These are phyloP conservation scores for Eupithecia centaureata DNA, from an alignment of 2,888 invertebrate genomes.

Conservation along the genomic window DNA sequence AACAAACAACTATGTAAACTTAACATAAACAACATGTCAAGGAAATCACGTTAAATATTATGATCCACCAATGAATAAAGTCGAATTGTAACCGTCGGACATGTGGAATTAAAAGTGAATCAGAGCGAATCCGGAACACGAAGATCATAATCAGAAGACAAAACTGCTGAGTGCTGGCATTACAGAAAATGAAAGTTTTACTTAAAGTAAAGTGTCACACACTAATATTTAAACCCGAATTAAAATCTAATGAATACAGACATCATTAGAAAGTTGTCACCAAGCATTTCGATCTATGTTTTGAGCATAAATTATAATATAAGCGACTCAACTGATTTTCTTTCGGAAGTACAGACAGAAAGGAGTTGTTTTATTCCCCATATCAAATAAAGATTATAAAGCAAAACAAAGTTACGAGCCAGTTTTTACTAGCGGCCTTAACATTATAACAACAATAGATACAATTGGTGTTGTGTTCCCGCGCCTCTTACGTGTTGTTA, in stretches of 20 bases:
- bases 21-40: slow-evolving; percentile 20
- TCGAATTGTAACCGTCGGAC: slow-evolving; percentile 16
- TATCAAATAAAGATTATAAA: slow-evolving; percentile 13
- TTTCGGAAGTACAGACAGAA: slow-evolving; percentile 17
- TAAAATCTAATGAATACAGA: neutral
- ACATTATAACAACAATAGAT: slow-evolving; percentile 76
- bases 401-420: slow-evolving; percentile 21
- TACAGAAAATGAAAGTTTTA: slow-evolving; percentile 47
- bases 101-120: slow-evolving; percentile 32
- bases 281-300: slow-evolving; percentile 1
- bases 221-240: neutral
- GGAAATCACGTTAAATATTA: slow-evolving; percentile 11
- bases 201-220: neutral
- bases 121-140: slow-evolving; percentile 42
- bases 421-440: slow-evolving; percentile 72
- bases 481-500: slow-evolving; percentile 78
- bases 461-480: slow-evolving; percentile 72
- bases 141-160: slow-evolving; percentile 30
- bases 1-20: slow-evolving; percentile 8
- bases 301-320: slow-evolving; percentile 8
- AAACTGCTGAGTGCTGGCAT: slow-evolving; percentile 19
- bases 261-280: slow-evolving; percentile 44
- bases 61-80: slow-evolving; percentile 11
- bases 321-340: slow-evolving; percentile 22
- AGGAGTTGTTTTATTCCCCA: slow-evolving; percentile 1